phyloP scores from a whole-genome alignment of 2,113 vertebrate genomes.

The Pomatorhinus ruficollis region DNA sequence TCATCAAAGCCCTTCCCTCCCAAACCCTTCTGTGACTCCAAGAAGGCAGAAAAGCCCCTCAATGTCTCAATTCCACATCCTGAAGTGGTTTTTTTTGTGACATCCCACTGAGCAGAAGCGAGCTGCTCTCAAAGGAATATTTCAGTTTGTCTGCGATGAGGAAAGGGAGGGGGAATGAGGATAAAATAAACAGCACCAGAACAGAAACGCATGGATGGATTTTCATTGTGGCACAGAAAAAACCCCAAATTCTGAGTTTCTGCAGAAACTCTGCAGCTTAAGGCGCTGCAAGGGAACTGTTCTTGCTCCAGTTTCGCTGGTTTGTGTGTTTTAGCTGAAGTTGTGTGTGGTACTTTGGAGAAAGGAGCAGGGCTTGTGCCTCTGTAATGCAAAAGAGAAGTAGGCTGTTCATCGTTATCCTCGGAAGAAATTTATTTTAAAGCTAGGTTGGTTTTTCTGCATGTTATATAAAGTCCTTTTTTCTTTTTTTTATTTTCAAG shows the following conservation, averaged over 20 bases:
- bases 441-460: background rate
- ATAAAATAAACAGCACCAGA: background rate
- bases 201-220: background rate
- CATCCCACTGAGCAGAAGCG: background rate
- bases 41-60: too few species aligned
- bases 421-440: background rate
- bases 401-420: background rate
- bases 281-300: background rate
- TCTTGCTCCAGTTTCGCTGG: background rate
- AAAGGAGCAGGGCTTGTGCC: background rate
- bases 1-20: background rate
- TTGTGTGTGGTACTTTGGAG: background rate
- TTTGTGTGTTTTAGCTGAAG: background rate
- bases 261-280: background rate
- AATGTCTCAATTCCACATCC: background rate
- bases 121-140: background rate
- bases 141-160: background rate
- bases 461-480: background rate
- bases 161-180: background rate
- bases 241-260: background rate
- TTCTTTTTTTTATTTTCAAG: background rate
- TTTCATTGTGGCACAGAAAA: background rate
- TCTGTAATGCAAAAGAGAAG: background rate
- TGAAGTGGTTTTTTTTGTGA: background rate
- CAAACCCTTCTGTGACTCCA: background rate